Evolutionary conservation across 2,797 vertebrate species (phyloP).

Genomic region (Tiaroga cobitis): DNA sequence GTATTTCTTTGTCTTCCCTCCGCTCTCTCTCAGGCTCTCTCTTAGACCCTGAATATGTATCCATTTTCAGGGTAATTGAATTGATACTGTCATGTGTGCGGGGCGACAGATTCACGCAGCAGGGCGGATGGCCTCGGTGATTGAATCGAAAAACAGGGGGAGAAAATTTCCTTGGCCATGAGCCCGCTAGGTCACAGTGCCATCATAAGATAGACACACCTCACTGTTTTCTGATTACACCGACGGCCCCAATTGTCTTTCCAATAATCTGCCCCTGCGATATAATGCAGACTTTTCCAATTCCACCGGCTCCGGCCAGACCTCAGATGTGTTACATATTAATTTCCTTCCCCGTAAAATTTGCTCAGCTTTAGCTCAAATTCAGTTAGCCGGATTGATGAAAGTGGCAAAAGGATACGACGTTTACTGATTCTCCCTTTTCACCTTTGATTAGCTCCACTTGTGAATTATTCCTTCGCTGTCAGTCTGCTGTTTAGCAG

Average conservation of each 20-base stretch:
- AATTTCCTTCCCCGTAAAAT: slow-evolving; percentile 94
- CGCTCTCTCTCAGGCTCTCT: slow-evolving; percentile 65
- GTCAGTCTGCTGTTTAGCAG: slow-evolving; percentile 88
- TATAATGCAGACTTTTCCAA: slow-evolving; percentile 85
- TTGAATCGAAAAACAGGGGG: slow-evolving; percentile 86
- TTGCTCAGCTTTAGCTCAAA: slow-evolving; percentile 90
- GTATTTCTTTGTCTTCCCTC: slow-evolving; percentile 90
- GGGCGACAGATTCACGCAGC: slow-evolving; percentile 87
- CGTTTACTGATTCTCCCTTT: slow-evolving; percentile 98
- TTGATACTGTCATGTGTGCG: slow-evolving; percentile 92
- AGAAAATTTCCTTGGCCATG: slow-evolving; percentile 72
- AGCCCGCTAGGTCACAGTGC: slow-evolving; percentile 76
- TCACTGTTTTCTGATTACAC: slow-evolving; percentile 92
- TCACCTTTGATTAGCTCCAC: slow-evolving; percentile 99
- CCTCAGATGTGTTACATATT: slow-evolving; percentile 97
- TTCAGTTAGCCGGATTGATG: slow-evolving; percentile 99
- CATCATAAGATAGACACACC: slow-evolving; percentile 85
- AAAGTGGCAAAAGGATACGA: slow-evolving; percentile 97
- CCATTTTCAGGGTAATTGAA: slow-evolving; percentile 94
- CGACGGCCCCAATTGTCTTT: slow-evolving; percentile 84
- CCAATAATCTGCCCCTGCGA: slow-evolving; percentile 85
- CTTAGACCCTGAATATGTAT: slow-evolving; percentile 92
- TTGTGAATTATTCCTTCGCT: slow-evolving; percentile 84
- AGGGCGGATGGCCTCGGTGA: slow-evolving; percentile 87
- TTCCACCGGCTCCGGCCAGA: slow-evolving; percentile 81